Conservation (phyloP, 2,888 invertebrate species). For the Apoda limacodes region DNA sequence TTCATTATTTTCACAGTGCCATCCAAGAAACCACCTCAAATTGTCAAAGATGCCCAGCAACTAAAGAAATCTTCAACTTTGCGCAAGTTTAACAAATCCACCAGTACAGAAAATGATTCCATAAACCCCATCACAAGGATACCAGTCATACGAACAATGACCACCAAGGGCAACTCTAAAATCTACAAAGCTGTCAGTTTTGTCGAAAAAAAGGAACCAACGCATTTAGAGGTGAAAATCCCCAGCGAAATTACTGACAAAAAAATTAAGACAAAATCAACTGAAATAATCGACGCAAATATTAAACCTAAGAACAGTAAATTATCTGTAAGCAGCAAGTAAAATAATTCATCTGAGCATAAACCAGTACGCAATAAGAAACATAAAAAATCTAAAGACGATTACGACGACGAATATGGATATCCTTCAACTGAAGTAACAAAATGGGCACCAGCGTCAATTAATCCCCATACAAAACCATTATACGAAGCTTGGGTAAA, state of each 20-base stretch:
- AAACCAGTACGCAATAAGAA: constrained; percentile 6
- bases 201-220: constrained; percentile 25
- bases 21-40: no score
- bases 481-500: constrained; percentile 57
- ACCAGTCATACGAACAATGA: constrained; percentile 34
- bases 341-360: constrained; percentile 10
- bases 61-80: no score
- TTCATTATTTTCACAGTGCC: no score
- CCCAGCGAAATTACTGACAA: constrained; percentile 22
- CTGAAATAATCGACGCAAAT: constrained; percentile 1
- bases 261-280: constrained; percentile 11
- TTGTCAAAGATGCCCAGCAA: no score
- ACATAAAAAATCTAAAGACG: constrained; percentile 12
- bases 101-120: constrained; percentile 14
- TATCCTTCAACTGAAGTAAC: constrained; percentile 43
- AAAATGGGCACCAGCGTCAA: constrained; percentile 39
- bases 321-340: neutral
- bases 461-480: constrained; percentile 34
- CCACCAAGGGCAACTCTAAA: constrained; percentile 25
- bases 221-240: constrained; percentile 31
- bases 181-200: constrained; percentile 41
- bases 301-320: constrained; percentile 1
- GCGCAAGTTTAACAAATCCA: no score
- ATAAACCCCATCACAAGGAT: no score
- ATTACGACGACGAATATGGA: constrained; percentile 5